A percentile compares a stretch with the other conserved stretches of the same genome.
Conservation (phyloP, 2,797 vertebrate species). For the Diplodus sargus region DNA sequence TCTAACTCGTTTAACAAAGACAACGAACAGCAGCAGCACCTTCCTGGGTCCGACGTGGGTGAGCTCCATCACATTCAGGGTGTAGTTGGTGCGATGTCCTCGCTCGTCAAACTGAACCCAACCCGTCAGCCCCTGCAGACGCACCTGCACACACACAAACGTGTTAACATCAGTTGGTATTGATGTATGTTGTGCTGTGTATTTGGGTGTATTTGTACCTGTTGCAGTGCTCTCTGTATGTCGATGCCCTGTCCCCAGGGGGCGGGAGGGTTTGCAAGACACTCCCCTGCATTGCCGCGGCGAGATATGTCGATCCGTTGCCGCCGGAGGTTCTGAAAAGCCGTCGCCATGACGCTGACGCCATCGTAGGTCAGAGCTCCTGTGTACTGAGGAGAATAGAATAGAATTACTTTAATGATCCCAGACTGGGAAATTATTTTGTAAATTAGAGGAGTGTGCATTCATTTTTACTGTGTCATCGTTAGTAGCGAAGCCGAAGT, state of each 20-base stretch:
- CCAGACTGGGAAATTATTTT: too few relatives aligned
- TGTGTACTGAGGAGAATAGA: slow-evolving; percentile 86
- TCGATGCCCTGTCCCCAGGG: slow-evolving; percentile 98
- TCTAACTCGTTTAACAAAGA: not conserved
- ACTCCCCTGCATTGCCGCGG: slow-evolving; percentile 94
- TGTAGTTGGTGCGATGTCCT: slow-evolving; percentile 95
- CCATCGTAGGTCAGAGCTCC: slow-evolving; percentile 95
- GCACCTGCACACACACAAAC: slow-evolving; percentile 84
- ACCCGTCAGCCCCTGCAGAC: slow-evolving; percentile 92
- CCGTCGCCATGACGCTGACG: slow-evolving; percentile 93
- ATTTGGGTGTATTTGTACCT: slow-evolving; percentile 74
- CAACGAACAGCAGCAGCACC: slow-evolving; percentile 75
- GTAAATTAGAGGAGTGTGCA: too few relatives aligned
- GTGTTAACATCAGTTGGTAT: not conserved
- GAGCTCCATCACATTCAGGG: slow-evolving; percentile 93
- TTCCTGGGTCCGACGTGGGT: slow-evolving; percentile 89
- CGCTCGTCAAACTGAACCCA: slow-evolving; percentile 95
- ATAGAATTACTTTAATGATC: too few relatives aligned
- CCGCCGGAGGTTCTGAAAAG: slow-evolving; percentile 93
- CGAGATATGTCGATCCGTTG: slow-evolving; percentile 96
- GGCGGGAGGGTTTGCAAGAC: slow-evolving; percentile 94
- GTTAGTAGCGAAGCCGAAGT: too few relatives aligned
- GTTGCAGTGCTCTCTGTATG: slow-evolving; percentile 96
- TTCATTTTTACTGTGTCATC: too few relatives aligned
- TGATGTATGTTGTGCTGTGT: fast-evolving